Evolutionary conservation across 2,888 invertebrate genomes (phyloP), one percentile per base, ranked within the genome.

Genomic region (Stenotaenia linearis): DNA sequence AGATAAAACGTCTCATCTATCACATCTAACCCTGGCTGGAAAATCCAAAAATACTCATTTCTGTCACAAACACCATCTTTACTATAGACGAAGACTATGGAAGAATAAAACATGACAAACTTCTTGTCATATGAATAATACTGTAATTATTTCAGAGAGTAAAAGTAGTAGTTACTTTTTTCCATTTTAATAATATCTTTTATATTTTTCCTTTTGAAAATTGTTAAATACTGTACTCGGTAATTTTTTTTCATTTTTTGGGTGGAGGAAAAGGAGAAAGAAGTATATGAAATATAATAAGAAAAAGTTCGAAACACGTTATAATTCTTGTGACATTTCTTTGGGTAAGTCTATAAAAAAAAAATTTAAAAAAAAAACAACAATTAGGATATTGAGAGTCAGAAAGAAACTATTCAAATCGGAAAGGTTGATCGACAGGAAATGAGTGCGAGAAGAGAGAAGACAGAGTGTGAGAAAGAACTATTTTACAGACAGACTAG

Each of bases 401-500:
- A 18, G n/a, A 50, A 50, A 50, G 3, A 50, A 50, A 50, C 50
- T 50, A 50, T n/a, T 18, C 2, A 50, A 50, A n/a, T 45, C 5
- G 45, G 15, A 45, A 7, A 45, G 45, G 45, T 45, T 45, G 45
- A 45, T 50, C 50, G 50, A 50, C 7, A 50, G 18, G 50, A 50
- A 50, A 50, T 50, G 50, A 50, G 50, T 50, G 50, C 50, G 50
- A 50, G 40, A 40, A 50, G 40, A 40, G 50, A 50, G 18, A 37
- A 76, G 76, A 76, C 18, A 76, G 18, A 32, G 76, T 76, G 35
- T 76, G 35, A 37, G 21, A 37, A 76, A 50, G 18, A 23, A n/a
- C 74, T 74, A 74, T 74, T 28, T 76, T 76, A 37, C 76, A 76
- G 35, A 76, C 35, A 76, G 76, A 76, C 76, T 76, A 76, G 76